Evolutionary conservation across 2,888 invertebrate species (phyloP).

Genomic region (Aphidius colemani): DNA sequence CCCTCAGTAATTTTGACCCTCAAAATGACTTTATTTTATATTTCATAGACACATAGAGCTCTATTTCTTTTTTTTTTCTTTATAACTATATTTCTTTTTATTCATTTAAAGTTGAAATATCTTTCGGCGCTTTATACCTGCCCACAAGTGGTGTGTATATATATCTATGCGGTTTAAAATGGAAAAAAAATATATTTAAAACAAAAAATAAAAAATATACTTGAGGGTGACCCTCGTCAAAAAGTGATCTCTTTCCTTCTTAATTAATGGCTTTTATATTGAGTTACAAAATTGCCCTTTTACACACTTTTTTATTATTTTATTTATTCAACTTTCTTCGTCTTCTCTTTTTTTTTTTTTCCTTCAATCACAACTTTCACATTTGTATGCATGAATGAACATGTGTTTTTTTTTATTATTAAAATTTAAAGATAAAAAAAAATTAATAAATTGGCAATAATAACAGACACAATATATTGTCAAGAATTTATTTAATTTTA

Average conservation of each 20-base stretch:
- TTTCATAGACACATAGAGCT: neutral
- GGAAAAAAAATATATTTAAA: no score
- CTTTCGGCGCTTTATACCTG: neutral
- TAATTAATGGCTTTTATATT: constrained; percentile 19
- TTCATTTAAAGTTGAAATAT: neutral
- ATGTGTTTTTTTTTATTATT: no score
- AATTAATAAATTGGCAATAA: neutral
- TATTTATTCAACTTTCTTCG: neutral
- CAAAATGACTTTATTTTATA: neutral
- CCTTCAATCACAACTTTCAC: neutral
- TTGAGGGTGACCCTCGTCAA: constrained; percentile 14
- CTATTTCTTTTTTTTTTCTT: neutral
- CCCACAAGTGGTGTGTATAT: neutral
- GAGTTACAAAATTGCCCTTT: constrained; percentile 13
- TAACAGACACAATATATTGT: neutral
- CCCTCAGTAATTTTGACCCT: neutral
- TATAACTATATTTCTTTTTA: neutral
- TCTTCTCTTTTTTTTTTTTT: neutral
- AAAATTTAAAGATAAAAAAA: neutral
- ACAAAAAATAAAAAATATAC: no score
- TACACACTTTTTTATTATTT: constrained; percentile 35
- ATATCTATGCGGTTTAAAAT: no score
- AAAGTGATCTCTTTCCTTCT: constrained; percentile 6
- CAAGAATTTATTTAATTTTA: neutral
- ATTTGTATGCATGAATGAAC: neutral